Conservation (phyloP, 2,113 vertebrate species). For the Lagopus leucura region DNA sequence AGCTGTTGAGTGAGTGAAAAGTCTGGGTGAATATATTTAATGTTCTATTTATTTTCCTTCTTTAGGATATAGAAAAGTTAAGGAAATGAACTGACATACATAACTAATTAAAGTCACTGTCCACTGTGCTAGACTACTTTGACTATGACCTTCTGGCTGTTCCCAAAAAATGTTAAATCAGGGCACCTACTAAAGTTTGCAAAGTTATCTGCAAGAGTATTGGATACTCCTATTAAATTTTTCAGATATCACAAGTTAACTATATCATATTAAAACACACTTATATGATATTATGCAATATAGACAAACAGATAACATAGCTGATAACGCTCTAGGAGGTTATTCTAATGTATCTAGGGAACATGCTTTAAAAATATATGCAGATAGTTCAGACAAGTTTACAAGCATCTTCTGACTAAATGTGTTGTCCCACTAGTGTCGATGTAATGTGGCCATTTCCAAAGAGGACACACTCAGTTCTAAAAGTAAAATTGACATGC, state of each 20-base stretch:
- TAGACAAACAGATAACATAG: not conserved
- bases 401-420: constrained; percentile 36
- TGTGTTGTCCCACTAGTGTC: constrained; percentile 7
- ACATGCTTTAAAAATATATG: not conserved
- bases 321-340: not conserved
- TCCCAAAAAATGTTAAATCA: not conserved
- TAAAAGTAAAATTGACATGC: constrained; percentile 75
- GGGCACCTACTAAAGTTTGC: not conserved
- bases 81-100: not conserved
- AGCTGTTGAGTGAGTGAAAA: not conserved
- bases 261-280: not conserved
- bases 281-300: not conserved
- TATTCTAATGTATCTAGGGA: constrained; percentile 42
- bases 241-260: not conserved
- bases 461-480: constrained; percentile 50
- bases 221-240: not conserved
- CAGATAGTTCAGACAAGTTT: not conserved
- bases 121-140: not conserved
- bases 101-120: not conserved
- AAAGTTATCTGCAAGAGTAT: not conserved
- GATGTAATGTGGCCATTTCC: constrained; percentile 39
- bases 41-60: not conserved
- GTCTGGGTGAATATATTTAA: not conserved
- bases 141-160: not conserved
- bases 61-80: not conserved